phyloP scores from a whole-genome alignment of 2,888 invertebrate genomes.

The Rhabditoides inermis region DNA sequence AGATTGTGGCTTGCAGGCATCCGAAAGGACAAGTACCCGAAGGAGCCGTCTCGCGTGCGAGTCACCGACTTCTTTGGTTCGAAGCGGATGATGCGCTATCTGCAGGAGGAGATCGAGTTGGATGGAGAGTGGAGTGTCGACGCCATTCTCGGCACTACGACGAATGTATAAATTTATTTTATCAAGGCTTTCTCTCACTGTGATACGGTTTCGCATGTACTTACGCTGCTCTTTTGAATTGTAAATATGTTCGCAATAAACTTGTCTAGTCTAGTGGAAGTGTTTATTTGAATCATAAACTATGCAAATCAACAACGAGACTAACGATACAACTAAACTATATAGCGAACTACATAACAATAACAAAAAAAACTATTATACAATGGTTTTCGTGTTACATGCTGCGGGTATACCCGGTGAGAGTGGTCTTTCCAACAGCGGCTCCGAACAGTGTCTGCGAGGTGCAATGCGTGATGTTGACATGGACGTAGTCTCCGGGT shows the following conservation, averaged over 20 bases:
- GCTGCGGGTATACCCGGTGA: no score
- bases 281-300: no score
- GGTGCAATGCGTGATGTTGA: conserved; percentile 52
- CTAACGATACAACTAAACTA: no score
- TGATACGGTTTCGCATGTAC: no score
- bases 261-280: no score
- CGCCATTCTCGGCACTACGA: no score
- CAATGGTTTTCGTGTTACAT: not conserved
- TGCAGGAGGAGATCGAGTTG: conserved; percentile 33
- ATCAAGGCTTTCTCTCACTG: no score
- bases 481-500: conserved; percentile 76
- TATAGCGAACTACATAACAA: no score
- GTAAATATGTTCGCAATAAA: no score
- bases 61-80: conserved; percentile 98
- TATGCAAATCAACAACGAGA: no score
- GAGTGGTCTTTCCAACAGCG: not conserved
- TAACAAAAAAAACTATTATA: not conserved
- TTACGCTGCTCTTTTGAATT: no score
- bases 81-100: conserved; percentile 61
- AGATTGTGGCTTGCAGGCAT: not conserved
- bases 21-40: conserved; percentile 70
- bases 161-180: no score
- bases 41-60: conserved; percentile 76
- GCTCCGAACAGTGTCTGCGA: not conserved
- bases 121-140: conserved; percentile 26